These are phyloP conservation scores for Hemistola chrysoprasaria DNA, from an alignment of 2,888 invertebrate species.

Conservation along the genomic window DNA sequence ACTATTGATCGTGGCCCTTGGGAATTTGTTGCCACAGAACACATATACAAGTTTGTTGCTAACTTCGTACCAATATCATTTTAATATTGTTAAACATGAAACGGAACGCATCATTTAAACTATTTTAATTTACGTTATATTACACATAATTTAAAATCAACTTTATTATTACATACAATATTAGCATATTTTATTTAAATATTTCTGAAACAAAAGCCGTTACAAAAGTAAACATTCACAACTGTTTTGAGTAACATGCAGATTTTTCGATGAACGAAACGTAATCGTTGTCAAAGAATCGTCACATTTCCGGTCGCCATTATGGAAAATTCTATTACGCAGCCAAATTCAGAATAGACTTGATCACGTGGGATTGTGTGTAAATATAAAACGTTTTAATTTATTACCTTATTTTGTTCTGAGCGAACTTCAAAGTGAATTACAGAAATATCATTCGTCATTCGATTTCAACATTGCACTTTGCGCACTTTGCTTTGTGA, in stretches of 20 bases:
- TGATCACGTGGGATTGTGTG: constrained; percentile 35
- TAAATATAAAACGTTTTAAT: constrained; percentile 37
- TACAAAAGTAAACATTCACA: no score
- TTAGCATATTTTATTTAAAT: no score
- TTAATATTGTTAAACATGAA: constrained; percentile 32
- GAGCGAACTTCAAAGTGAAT: constrained; percentile 42
- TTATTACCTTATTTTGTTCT: constrained; percentile 32
- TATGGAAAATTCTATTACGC: constrained; percentile 53
- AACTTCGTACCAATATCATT: constrained; percentile 40
- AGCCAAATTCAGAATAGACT: constrained; percentile 47
- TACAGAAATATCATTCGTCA: constrained; percentile 36
- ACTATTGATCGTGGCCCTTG: constrained; percentile 37
- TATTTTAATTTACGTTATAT: not conserved
- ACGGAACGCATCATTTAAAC: constrained; percentile 48
- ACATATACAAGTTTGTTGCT: constrained; percentile 38
- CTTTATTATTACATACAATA: no score
- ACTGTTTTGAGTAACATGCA: not conserved
- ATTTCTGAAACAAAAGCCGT: no score
- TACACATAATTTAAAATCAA: no score
- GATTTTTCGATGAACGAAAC: constrained; percentile 15
- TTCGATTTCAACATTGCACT: constrained; percentile 30
- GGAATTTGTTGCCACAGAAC: constrained; percentile 33
- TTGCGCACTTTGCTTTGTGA: constrained; percentile 39
- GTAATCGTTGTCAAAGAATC: constrained; percentile 35
- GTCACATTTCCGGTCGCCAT: constrained; percentile 72